Base-by-base conservation (phyloP, 1,140 invertebrate genomes). In the Halesus radiatus region DNA sequence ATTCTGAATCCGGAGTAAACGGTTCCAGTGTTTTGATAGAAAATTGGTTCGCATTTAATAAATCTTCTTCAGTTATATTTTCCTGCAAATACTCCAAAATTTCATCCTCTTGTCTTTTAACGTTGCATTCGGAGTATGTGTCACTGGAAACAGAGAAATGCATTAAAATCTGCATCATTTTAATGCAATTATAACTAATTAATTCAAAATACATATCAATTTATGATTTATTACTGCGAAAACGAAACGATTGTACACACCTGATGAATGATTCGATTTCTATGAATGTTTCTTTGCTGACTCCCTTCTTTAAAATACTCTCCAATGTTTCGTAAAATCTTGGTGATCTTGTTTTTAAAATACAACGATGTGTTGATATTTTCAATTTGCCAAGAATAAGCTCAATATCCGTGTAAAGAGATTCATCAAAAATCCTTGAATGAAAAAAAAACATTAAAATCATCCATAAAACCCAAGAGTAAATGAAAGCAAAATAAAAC, bases 381-480 rank as follows among this genome's bases (percentile, higher is more conserved):
- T 88, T 88, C 85, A 87, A 79, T 86, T 88, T 88, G 53, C 88
- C 88, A 84, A 86, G 87, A 60, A 86, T 86, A 82, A 88, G 84
- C 85, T 89, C 88, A 78, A 89, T 81, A 84, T 89, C 88, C 64
- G 87, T 85, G 85, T 87, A 88, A 78, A 89, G 86, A 73, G 87
- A 88, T 84, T 89, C 88, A 85, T 89, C 88, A 85, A 89, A 89
- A 82, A 89, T 88, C 85, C 88, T 89, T 86, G 20, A 87, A 87
- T 76, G n/a, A 76, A 56, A 64, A 54, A 53, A 32, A 18, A n/a
- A 1, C 23, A n/a, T 16, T 64, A 26, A n/a, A 64, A 7, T 22
- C 16, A 60, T 23, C 3, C 20, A 10, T 22, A 22, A 15, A 26
- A 29, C 15, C 7, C 26, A 64, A 26, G 58, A 0, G 4, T 26